Conservation (phyloP, 2,888 invertebrate species). For the Limenitis camilla region DNA sequence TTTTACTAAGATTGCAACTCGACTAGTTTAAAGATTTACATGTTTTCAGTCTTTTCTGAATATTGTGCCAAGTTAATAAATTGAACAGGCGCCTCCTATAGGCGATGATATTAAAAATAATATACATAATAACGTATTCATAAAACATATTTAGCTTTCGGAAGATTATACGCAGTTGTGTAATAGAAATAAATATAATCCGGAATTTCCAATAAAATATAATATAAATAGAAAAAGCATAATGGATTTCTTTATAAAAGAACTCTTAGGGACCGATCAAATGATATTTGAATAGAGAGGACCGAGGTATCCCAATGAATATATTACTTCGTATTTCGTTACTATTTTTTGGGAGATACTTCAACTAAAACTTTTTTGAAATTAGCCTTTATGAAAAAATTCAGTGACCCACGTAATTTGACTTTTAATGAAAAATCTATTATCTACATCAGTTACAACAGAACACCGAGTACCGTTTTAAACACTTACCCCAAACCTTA, state of each 20-base stretch:
- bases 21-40: too few species aligned
- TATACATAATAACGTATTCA: too few species aligned
- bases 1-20: too few species aligned
- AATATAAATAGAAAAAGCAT: conserved; percentile 7
- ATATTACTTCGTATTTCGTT: conserved; percentile 20
- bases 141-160: too few species aligned
- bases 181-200: neutral
- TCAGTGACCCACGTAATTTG: neutral
- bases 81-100: too few species aligned
- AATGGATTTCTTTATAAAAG: conserved; percentile 16
- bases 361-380: neutral
- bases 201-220: conserved; percentile 4
- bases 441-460: too few species aligned
- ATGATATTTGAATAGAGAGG: conserved; percentile 22
- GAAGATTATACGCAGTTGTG: neutral
- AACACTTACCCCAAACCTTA: too few species aligned
- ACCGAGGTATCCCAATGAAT: conserved; percentile 27
- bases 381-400: neutral
- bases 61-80: too few species aligned
- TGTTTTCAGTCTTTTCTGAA: too few species aligned
- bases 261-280: conserved; percentile 9
- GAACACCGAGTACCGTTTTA: too few species aligned
- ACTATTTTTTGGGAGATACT: conserved; percentile 6
- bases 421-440: neutral
- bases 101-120: too few species aligned